phyloP scores from a whole-genome alignment of 2,113 vertebrate genomes.

The Hypocryptadius cinnamomeus region DNA sequence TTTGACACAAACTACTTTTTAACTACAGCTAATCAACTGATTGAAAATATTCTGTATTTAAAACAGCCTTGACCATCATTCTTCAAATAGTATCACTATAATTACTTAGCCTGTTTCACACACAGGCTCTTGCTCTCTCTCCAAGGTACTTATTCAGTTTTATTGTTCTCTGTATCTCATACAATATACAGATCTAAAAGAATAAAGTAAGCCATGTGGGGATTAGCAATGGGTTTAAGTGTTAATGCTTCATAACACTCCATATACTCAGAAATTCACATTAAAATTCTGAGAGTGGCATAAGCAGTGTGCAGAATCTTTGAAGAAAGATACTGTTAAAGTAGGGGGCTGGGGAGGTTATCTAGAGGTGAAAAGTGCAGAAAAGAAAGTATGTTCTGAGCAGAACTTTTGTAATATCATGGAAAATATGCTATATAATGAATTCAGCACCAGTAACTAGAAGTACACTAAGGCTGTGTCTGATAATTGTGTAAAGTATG shows the following conservation, averaged over 20 bases:
- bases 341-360: neutral
- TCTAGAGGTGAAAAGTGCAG: constrained; percentile 50
- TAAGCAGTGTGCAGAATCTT: neutral
- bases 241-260: constrained; percentile 56
- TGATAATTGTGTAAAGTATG: neutral
- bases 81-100: neutral
- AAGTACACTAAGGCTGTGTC: neutral
- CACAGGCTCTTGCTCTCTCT: neutral
- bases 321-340: constrained; percentile 30
- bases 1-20: neutral
- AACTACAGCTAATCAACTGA: neutral
- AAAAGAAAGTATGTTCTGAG: neutral
- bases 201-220: constrained; percentile 43
- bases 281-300: constrained; percentile 52
- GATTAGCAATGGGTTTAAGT: constrained; percentile 61
- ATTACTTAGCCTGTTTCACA: constrained; percentile 22
- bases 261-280: constrained; percentile 50
- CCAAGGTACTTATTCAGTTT: constrained; percentile 11
- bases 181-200: constrained; percentile 36
- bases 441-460: neutral
- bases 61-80: neutral
- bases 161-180: constrained; percentile 42
- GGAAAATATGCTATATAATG: neutral
- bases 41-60: neutral
- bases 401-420: neutral